Evolutionary conservation across 2,797 vertebrate genomes (phyloP).

Genomic region (Hippocampus kuda): DNA sequence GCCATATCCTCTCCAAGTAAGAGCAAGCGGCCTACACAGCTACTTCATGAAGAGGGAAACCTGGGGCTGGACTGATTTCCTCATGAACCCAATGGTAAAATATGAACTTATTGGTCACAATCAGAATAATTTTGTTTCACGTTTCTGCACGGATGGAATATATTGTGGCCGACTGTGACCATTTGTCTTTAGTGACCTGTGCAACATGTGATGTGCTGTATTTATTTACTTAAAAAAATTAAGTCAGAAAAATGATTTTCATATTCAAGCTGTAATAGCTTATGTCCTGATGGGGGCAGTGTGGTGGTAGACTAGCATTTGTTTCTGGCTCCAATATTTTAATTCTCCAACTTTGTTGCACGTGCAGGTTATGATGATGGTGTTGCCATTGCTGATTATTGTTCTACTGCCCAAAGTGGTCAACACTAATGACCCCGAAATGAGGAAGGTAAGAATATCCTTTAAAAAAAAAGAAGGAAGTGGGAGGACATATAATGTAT

Average conservation of each 20-base stretch:
- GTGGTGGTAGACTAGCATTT: not conserved
- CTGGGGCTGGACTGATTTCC: constrained; percentile 98
- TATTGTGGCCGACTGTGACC: not conserved
- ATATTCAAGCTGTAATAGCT: not conserved
- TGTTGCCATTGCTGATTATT: constrained; percentile 92
- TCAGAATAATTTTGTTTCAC: not conserved
- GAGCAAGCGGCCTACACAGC: constrained; percentile 78
- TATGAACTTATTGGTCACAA: not conserved
- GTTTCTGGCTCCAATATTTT: not conserved
- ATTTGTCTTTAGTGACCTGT: not conserved
- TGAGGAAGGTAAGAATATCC: constrained; percentile 82
- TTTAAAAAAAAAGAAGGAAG: no score
- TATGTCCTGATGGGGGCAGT: not conserved
- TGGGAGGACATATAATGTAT: not conserved
- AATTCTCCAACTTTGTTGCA: not conserved
- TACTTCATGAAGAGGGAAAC: constrained; percentile 98
- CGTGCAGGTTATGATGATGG: constrained; percentile 97
- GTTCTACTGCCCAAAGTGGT: constrained; percentile 96
- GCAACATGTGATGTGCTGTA: no score
- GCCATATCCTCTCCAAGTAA: constrained; percentile 90
- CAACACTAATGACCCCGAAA: constrained; percentile 97
- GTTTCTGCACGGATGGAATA: not conserved
- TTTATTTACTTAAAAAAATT: no score
- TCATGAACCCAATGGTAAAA: constrained; percentile 98
- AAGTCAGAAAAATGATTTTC: not conserved